These are phyloP conservation scores for Malacoctenus gilli DNA, from an alignment of 2,797 vertebrate species.

Conservation along the genomic window DNA sequence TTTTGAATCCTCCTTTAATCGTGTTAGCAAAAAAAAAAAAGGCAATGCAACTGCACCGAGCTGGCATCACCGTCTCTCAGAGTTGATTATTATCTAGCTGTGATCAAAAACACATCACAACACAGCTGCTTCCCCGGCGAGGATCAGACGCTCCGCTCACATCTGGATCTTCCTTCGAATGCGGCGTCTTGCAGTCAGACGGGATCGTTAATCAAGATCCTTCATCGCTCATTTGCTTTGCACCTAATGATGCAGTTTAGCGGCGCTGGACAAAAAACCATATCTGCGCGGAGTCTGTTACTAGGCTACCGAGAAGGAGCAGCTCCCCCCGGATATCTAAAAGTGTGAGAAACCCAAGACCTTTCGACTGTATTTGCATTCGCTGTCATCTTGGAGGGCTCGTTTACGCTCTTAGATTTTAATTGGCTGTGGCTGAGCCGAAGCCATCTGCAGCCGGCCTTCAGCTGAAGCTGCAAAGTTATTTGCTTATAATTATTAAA, in stretches of 20 bases:
- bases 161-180: conserved; percentile 7
- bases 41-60: conserved; percentile 25
- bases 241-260: conserved; percentile 34
- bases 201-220: conserved; percentile 10
- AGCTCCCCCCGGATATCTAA: conserved; percentile 7
- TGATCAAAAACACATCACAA: conserved; percentile 28
- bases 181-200: conserved; percentile 7
- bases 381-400: conserved; percentile 53
- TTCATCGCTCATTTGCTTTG: conserved; percentile 32
- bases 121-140: conserved; percentile 4
- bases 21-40: conserved; percentile 45
- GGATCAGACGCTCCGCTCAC: neutral
- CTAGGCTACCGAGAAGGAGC: conserved; percentile 12
- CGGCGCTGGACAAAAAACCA: neutral
- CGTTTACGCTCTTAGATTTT: conserved; percentile 33
- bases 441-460: conserved; percentile 18
- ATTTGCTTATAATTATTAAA: conserved; percentile 18
- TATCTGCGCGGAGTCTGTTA: neutral
- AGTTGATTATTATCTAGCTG: conserved; percentile 31
- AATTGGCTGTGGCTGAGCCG: conserved; percentile 23
- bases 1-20: conserved; percentile 57
- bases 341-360: conserved; percentile 22
- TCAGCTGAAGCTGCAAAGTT: conserved; percentile 2
- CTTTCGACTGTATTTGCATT: conserved; percentile 54
- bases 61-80: conserved; percentile 29